phyloP scores from a whole-genome alignment of 2,113 vertebrate genomes.

The Blennius ocellaris region DNA sequence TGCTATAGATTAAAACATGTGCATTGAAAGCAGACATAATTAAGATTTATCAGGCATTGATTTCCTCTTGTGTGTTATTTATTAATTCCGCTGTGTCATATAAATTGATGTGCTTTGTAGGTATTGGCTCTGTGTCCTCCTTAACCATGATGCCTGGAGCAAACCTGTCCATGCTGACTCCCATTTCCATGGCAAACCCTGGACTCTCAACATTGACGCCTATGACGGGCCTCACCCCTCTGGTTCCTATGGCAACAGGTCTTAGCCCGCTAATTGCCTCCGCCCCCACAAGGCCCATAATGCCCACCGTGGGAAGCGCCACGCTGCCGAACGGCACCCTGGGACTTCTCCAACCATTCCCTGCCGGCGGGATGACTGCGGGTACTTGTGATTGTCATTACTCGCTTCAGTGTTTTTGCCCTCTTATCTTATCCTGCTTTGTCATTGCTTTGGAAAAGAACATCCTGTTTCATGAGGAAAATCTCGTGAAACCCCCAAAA shows the following conservation, averaged over 20 bases:
- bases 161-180: conserved; percentile 77
- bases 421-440: neutral
- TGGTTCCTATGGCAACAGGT: conserved; percentile 74
- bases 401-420: neutral
- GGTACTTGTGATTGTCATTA: conserved; percentile 41
- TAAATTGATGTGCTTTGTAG: conserved; percentile 68
- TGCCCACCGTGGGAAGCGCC: conserved; percentile 87
- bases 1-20: too few species aligned
- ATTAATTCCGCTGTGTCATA: neutral
- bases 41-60: too few species aligned
- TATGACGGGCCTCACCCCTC: conserved; percentile 69
- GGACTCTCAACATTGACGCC: conserved; percentile 81
- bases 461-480: too few species aligned
- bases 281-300: conserved; percentile 76
- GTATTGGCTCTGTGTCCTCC: conserved; percentile 91
- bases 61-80: neutral
- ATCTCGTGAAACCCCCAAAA: too few species aligned
- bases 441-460: neutral
- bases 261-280: conserved; percentile 59
- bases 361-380: conserved; percentile 72
- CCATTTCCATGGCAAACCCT: conserved; percentile 79
- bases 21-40: too few species aligned
- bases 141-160: conserved; percentile 87
- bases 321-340: conserved; percentile 90
- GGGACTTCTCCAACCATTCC: conserved; percentile 86